A percentile compares a stretch with the other conserved stretches of the same genome.
Evolutionary conservation across 1,140 invertebrate species (phyloP).

Genomic region (Galleria mellonella): DNA sequence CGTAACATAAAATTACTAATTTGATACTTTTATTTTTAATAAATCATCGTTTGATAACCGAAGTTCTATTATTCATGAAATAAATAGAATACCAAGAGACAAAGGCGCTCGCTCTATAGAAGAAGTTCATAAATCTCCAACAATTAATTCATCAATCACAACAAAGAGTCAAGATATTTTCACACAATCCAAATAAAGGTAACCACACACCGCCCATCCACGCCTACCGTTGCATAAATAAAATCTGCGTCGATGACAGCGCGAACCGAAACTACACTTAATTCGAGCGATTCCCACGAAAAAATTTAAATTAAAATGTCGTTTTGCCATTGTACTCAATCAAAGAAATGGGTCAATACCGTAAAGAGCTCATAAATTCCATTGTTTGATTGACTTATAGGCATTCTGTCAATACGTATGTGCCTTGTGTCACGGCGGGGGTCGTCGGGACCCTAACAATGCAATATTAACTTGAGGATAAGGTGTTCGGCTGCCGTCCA

Average conservation of each 20-base stretch:
- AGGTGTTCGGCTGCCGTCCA: slow-evolving; percentile 37
- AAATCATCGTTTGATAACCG: no score
- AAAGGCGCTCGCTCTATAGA: slow-evolving; percentile 11
- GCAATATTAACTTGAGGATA: slow-evolving; percentile 30
- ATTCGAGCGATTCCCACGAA: slow-evolving; percentile 60
- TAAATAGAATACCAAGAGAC: slow-evolving; percentile 10
- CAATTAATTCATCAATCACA: slow-evolving; percentile 12
- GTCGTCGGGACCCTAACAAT: slow-evolving; percentile 21
- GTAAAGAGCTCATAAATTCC: slow-evolving; percentile 41
- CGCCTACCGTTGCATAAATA: slow-evolving; percentile 13
- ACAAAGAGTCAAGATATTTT: slow-evolving; percentile 18
- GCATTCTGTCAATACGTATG: slow-evolving; percentile 61
- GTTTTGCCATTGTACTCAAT: slow-evolving; percentile 52
- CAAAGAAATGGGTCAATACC: slow-evolving; percentile 68
- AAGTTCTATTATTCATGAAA: neutral
- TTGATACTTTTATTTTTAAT: no score
- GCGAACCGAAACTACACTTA: slow-evolving; percentile 45
- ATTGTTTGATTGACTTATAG: slow-evolving; percentile 67
- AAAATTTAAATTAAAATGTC: slow-evolving; percentile 64
- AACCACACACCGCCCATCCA: slow-evolving; percentile 36
- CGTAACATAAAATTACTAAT: no score
- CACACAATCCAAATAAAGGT: slow-evolving; percentile 46
- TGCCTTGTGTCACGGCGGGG: slow-evolving; percentile 38
- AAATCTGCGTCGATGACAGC: slow-evolving; percentile 36
- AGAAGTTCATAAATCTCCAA: slow-evolving; percentile 9